Evolutionary conservation across 30 jellyfish, hydroid and myxozoan genomes (phyloP), one percentile per base, ranked within the genome.

Genomic region (Sanderia malayensis): DNA sequence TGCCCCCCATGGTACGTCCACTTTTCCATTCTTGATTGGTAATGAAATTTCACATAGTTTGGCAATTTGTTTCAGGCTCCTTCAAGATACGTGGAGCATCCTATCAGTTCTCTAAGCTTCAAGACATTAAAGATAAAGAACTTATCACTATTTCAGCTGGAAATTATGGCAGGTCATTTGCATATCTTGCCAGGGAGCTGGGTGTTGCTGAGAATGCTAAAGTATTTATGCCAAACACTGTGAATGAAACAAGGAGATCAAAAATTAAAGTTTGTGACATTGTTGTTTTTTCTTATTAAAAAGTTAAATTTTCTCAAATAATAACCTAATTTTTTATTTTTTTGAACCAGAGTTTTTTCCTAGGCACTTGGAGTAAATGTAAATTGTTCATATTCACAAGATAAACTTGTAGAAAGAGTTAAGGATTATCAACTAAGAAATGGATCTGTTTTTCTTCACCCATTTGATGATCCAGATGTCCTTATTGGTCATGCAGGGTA

Each of bases 81-180:
- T 90, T 90, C 76, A 90, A 90, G 69, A 79, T 84, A 25, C 80
- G 98, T 44, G 98, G 98, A 33, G 95, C 94, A 2, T 37, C 84
- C 44, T 64, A 74, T 32, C 98, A 92, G 65, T 84, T 92, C 72
- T 74, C 86, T 22, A 66, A 66, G 27, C 24, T 67, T 24, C 59
- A 52, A 2, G 71, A 76, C 23, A 32, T 60, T 9, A 37, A 44
- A 18, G 41, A 63, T 0, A 67, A 73, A 63, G 49, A 64, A n/a
- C 47, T 92, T 31, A 89, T 92, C 19, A 92, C 98, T 28, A 92
- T 92, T 67, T 92, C 98, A 0, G 98, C 96, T 44, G 98, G 98
- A 7, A 92, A 92, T 80, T 92, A 92, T 79, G 98, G 98, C 11
- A 79, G 87, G 30, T 89, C 98, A 41, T 92, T 92, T 73, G 94